A percentile compares a stretch with the other conserved stretches of the same genome.
phyloP scores from a whole-genome alignment of 2,113 vertebrate species.

The Apodemus speciosus region DNA sequence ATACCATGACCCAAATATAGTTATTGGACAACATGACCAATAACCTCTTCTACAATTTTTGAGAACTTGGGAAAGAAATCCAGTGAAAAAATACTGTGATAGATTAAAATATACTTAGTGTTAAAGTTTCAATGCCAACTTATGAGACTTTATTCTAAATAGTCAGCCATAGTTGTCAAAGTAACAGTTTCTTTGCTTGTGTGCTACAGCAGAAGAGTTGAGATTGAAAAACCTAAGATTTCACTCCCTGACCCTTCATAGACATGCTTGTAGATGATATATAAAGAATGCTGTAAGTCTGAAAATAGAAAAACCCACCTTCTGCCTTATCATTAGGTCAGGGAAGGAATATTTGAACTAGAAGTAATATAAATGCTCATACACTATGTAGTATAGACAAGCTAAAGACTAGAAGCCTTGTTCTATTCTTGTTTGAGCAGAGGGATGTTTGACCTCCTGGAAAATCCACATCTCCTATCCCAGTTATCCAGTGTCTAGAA shows the following conservation, averaged over 20 bases:
- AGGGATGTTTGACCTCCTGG: neutral
- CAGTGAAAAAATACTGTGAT: neutral
- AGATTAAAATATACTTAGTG: neutral
- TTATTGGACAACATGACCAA: neutral
- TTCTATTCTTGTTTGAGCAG: neutral
- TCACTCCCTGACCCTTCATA: neutral
- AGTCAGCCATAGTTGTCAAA: neutral
- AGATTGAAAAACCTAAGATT: neutral
- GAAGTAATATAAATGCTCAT: neutral
- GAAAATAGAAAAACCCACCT: neutral
- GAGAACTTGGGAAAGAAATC: neutral
- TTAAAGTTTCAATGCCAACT: neutral
- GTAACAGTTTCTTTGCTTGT: neutral
- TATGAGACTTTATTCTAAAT: neutral
- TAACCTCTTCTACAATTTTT: neutral
- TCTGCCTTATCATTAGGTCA: neutral
- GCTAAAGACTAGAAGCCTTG: neutral
- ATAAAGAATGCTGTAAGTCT: neutral
- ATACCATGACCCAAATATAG: neutral
- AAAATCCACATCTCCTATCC: accelerated
- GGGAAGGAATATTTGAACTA: neutral
- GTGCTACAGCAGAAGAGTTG: neutral
- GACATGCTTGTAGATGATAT: neutral
- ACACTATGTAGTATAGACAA: neutral
- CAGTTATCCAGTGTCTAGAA: neutral